phyloP scores from a whole-genome alignment of 2,113 vertebrate species.

The Cavia aperea region DNA sequence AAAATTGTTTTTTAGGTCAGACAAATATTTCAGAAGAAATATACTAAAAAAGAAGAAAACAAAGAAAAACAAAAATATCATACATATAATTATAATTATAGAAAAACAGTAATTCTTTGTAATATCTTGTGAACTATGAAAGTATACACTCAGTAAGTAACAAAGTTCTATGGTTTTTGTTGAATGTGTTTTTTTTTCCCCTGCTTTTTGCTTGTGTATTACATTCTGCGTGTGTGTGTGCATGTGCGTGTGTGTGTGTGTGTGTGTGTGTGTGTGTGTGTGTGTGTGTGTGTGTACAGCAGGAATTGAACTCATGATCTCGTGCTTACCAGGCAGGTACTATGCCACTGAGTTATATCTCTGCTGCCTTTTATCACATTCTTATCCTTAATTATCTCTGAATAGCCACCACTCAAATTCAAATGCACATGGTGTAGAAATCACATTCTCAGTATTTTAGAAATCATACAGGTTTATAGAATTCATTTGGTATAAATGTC shows the following conservation, averaged over 20 bases:
- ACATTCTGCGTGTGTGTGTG: not conserved
- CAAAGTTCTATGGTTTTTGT: not conserved
- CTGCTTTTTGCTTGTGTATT: not conserved
- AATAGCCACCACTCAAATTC: not conserved
- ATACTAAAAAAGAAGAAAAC: not conserved
- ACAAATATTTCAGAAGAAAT: conserved; percentile 44
- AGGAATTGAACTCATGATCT: no score
- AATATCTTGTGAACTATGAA: conserved; percentile 5
- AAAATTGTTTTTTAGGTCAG: conserved; percentile 53
- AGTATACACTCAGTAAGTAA: not conserved
- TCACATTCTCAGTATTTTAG: not conserved
- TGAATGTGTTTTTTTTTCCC: not conserved
- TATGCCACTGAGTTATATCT: no score
- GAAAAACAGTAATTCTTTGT: not conserved
- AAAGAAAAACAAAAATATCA: not conserved
- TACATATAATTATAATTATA: not conserved
- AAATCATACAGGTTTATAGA: not conserved
- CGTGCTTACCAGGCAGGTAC: no score
- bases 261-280: no score
- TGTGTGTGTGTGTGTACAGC: no score
- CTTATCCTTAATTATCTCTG: not conserved
- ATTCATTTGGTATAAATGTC: not conserved
- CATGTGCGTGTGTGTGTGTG: no score
- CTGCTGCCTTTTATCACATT: not conserved
- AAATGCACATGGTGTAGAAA: not conserved